Percentiles rank a stretch among this genome's conserved stretches.
phyloP scores from a whole-genome alignment of 1,140 invertebrate genomes.

The Nautilus pompilius region DNA sequence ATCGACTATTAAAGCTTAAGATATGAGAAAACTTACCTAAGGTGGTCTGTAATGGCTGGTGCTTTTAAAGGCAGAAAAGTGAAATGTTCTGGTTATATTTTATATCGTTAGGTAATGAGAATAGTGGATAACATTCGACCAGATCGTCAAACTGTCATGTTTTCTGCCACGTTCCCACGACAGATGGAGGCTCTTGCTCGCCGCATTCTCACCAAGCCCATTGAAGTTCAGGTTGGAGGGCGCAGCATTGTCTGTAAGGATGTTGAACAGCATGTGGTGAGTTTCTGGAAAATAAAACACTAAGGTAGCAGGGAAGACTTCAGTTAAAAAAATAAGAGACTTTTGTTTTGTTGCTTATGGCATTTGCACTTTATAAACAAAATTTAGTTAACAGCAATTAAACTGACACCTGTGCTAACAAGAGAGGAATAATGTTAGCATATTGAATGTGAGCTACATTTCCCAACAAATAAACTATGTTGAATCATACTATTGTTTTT shows the following conservation, averaged over 20 bases:
- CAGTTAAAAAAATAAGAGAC: background rate
- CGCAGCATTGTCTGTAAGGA: conserved; percentile 97
- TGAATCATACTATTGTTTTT: too few relatives aligned
- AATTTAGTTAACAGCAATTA: too few relatives aligned
- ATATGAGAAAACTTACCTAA: too few relatives aligned
- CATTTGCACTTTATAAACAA: too few relatives aligned
- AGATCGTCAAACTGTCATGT: conserved; percentile 97
- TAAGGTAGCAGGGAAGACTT: background rate
- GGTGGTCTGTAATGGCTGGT: too few relatives aligned
- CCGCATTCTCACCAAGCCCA: conserved; percentile 88
- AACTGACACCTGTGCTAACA: too few relatives aligned
- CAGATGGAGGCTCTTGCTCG: conserved; percentile 98
- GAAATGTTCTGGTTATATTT: too few relatives aligned
- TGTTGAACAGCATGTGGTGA: conserved; percentile 90
- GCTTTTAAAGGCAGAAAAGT: too few relatives aligned
- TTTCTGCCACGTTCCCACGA: conserved; percentile 97
- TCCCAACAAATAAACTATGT: too few relatives aligned
- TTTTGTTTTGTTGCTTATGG: background rate
- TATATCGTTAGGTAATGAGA: conserved; percentile 72
- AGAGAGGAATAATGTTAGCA: too few relatives aligned
- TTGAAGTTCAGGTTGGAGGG: conserved; percentile 92
- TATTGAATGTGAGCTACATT: too few relatives aligned
- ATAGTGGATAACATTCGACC: conserved; percentile 97
- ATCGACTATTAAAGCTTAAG: too few relatives aligned
- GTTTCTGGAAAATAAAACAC: conserved; percentile 12